Evolutionary conservation across 2,113 vertebrate species (phyloP), one percentile per base, ranked within the genome.

Genomic region (Ailurus styani): DNA sequence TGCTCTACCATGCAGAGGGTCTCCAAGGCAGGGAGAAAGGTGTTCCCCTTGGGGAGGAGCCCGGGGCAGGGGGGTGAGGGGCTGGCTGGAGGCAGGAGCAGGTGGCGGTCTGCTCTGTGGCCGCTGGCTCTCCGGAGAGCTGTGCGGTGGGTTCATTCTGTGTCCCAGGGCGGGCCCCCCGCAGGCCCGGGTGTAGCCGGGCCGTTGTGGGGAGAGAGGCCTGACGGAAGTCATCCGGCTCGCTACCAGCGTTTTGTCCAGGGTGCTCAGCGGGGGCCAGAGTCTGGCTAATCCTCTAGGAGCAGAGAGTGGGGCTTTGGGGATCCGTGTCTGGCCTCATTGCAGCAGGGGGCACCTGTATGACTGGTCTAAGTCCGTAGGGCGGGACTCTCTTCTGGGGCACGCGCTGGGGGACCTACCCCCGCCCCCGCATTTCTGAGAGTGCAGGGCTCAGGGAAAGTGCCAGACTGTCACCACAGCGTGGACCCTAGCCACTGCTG

Each of bases 111-210:
- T 21, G 60, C 31, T 6, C 4, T 42, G 57, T 6, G 13, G 37
- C 68, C 50, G 12, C 5, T 0, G 37, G 25, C 8, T 7, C 20
- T 45, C 68, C 29, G 84, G 57, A 83, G 55, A 37, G 25, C 55
- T 3, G 4, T 27, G 52, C 4, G 8, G n/a, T 2, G 21, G 10
- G 55, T 4, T 27, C 13, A 0, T 45, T n/a, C 72, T 2, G 5
- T 4, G 47, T 66, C 47, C 34, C 3, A 9, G n/a, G 5, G 3
- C 25, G 8, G 3, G 15, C 78, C 34, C 34, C 7, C 7, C 15
- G 1, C 2, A 2, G 78, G 5, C 34, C 31, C 1, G 31, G 62
- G 34, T 14, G 25, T 2, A 17, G 45, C 27, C 17, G 20, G 45
- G 34, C 8, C 2, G 1, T 11, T n/a, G 25, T 1, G 21, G 5